phyloP scores from a whole-genome alignment of 2,113 vertebrate species.

The Malurus alboscapulatus region DNA sequence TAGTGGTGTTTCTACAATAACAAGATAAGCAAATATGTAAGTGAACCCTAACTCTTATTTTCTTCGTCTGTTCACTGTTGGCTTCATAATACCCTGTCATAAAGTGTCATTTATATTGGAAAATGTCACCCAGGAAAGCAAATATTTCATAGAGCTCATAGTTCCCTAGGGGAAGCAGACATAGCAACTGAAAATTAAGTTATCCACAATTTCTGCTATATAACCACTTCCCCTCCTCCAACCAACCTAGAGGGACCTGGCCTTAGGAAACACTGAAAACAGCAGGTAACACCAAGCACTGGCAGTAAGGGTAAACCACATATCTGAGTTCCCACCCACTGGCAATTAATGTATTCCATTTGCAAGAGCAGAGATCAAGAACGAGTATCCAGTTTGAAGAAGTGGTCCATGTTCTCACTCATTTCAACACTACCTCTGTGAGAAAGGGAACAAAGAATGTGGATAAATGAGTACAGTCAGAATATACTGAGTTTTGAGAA shows the following conservation, averaged over 20 bases:
- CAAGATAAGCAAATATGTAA: neutral
- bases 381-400: neutral
- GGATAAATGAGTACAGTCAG: neutral
- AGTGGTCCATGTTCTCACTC: neutral
- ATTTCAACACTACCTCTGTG: neutral
- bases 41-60: neutral
- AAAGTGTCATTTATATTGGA: neutral
- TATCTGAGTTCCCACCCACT: neutral
- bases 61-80: neutral
- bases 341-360: neutral
- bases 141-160: neutral
- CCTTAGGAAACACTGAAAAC: neutral
- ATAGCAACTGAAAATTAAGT: neutral
- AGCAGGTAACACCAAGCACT: neutral
- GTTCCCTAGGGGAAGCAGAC: neutral
- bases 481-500: neutral
- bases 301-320: neutral
- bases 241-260: neutral
- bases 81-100: neutral
- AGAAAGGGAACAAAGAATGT: neutral
- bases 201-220: neutral
- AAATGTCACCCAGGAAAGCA: slow-evolving; percentile 25
- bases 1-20: neutral
- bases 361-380: neutral
- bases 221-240: neutral